Evolutionary conservation across 2,113 vertebrate genomes (phyloP), one percentile per base, ranked within the genome.

Genomic region (Channa argus): DNA sequence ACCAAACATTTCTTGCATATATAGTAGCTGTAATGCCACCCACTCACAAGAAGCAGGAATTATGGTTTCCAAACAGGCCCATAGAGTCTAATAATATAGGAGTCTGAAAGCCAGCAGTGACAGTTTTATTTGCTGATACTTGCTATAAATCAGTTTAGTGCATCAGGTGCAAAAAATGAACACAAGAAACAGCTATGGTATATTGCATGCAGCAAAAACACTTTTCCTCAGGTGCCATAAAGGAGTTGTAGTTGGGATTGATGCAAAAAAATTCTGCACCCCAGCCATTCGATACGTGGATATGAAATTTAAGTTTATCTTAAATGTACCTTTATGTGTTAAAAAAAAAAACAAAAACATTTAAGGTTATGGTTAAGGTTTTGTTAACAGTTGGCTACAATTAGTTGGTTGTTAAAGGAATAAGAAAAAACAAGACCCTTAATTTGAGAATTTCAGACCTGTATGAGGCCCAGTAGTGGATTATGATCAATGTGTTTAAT

Each of bases 91-190:
- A 41, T 56, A 72, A 51, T 44, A 46, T 66, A 75, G 44, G 12
- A 64, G 49, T 73, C 37, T 55, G 24, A 46, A 74, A 55, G 61
- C 58, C 55, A 64, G 66, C 46, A 53, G 44, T 70, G 58, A 74
- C 43, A 64, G 56, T 37, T 86, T 79, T 77, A 74, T 79, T 77
- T 63, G 74, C 49, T 8, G 41, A 62, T 39, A 53, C 34, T 62
- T 53, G 71, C 37, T 67, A 24, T 61, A 61, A 77, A 79, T 82
- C 82, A 64, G 14, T 71, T 80, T 37, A 46, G 61, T 77, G 69
- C 52, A 64, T 63, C 46, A 63, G 60, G 52, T 70, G 62, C 55
- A 74, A 34, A 66, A 61, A 66, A 39, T 44, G 5, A 66, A 74
- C 69, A 58, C 43, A 39, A 37, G n/a, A 50, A 53, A 34, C 6